Evolutionary conservation across 2,888 invertebrate genomes (phyloP), one percentile per base, ranked within the genome.

Genomic region (Dysmachus trigonus): DNA sequence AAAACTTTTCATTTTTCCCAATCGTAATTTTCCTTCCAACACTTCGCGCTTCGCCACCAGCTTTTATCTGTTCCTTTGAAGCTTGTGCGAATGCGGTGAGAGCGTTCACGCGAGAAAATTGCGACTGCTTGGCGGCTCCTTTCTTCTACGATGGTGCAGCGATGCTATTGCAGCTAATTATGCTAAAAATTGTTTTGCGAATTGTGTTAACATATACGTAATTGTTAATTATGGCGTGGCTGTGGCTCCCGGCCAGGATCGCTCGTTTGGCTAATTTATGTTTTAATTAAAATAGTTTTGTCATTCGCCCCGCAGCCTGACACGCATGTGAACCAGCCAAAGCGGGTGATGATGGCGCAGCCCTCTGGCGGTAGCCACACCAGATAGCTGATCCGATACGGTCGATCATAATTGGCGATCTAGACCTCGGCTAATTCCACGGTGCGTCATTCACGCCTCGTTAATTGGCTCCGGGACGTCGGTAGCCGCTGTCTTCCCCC

Each of bases 151-250:
- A n/a, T n/a, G n/a, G n/a, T n/a, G 74, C 27, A 51, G 31, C 33
- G 22, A 47, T 47, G 74, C 47, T 71, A 8, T 22, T 38, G 15
- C 76, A 35, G 83, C 84, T 85, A 87, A 86, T 87, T 87, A 87
- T 86, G 82, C 85, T 86, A 79, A 87, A n/a, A 87, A 87, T 86
- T 87, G 87, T 86, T n/a, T 87, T 86, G 85, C 86, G 83, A 87
- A 87, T 85, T 87, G 86, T 86, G 86, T 87, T 87, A 87, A 87
- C 87, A 87, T 87, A n/a, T n/a, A n/a, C n/a, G n/a, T n/a, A 87
- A 86, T 87, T 86, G 85, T 86, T 87, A 87, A 87, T 87, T 86
- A 85, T 72, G 47, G 82, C 62, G 47, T 77, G 47, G 84, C 62
- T 30, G 83, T 77, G 87, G 74, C 31, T 71, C 33, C 5, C 47